Base-by-base conservation (phyloP, 2,113 vertebrate species). In the Hystrix brachyura region DNA sequence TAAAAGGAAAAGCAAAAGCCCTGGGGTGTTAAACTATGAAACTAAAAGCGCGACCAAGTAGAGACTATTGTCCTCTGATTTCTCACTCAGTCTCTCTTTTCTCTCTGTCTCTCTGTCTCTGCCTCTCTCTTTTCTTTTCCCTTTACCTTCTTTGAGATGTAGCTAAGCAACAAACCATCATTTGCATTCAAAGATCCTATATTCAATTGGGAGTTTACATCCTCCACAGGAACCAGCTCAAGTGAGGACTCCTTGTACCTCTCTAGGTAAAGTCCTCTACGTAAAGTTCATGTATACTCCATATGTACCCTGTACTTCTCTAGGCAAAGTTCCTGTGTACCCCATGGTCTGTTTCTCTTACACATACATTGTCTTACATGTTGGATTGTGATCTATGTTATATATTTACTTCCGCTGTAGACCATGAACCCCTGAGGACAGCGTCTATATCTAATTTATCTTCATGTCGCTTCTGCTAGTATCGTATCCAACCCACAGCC, bases 1-100 rank as follows among this genome's bases (percentile, higher is more conserved):
- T 55, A 82, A 94, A 95, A 53, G 64, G 38, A 55, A 55, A 91
- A 74, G 85, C 15, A 1, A 81, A 93, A 69, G 57, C 1, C 46
- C 59, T 23, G 14, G 32, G 17, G 5, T 76, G 3, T 93, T 93
- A 78, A 93, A 62, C 29, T 59, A 69, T 27, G 80, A 17, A 60
- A 80, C 14, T 87, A 96, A 51, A 14, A 85, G 29, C 55, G 10
- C 23, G 94, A 74, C 4, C 25, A 55, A 53, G 6, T 11, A 48
- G 79, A 53, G 57, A 62, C 43, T 25, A 34, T 11, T 88, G 1
- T 18, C 51, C 38, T 84, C 69, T 27, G 21, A 2, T 43, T 12
- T 34, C 29, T 2, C 32, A 17, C 8, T 15, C 27, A 17, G 17
- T 38, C 43, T 27, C 29, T 69, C 2, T 34, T 10, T 12, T 27